A percentile compares a stretch with the other conserved stretches of the same genome.
Conservation (phyloP, 2,113 vertebrate species). For the Protobothrops mucrosquamatus region DNA sequence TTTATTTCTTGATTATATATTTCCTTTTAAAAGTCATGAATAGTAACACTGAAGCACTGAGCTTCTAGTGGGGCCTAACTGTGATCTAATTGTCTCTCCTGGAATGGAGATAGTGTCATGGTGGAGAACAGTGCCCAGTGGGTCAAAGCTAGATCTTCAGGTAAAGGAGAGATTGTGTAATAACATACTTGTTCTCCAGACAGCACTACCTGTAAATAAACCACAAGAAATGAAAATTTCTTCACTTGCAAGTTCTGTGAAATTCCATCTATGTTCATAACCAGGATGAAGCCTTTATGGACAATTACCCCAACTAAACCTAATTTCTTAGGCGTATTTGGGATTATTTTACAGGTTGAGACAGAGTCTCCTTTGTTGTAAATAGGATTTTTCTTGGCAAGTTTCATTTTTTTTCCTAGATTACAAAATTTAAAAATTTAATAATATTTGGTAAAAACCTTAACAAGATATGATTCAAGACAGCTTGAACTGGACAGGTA, state of each 20-base stretch:
- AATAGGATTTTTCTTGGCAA: background rate
- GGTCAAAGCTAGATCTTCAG: background rate
- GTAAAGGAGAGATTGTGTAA: background rate
- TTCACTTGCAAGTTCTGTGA: background rate
- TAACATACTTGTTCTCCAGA: background rate
- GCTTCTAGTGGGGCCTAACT: background rate
- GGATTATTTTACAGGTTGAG: background rate
- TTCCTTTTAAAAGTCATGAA: background rate
- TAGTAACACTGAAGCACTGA: background rate
- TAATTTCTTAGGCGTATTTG: background rate
- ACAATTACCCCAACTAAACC: background rate
- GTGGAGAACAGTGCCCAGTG: background rate
- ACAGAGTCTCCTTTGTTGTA: background rate
- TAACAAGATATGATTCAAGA: background rate
- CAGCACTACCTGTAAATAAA: background rate
- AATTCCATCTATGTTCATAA: background rate
- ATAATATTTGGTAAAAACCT: background rate
- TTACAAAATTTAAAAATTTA: background rate
- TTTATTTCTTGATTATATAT: background rate
- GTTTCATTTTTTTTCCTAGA: background rate
- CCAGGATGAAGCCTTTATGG: background rate
- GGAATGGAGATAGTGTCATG: background rate
- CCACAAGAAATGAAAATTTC: background rate
- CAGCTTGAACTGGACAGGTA: background rate
- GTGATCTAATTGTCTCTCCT: background rate